These are phyloP conservation scores for Aspidoscelis tigris DNA, from an alignment of 2,113 vertebrate species.

Conservation along the genomic window DNA sequence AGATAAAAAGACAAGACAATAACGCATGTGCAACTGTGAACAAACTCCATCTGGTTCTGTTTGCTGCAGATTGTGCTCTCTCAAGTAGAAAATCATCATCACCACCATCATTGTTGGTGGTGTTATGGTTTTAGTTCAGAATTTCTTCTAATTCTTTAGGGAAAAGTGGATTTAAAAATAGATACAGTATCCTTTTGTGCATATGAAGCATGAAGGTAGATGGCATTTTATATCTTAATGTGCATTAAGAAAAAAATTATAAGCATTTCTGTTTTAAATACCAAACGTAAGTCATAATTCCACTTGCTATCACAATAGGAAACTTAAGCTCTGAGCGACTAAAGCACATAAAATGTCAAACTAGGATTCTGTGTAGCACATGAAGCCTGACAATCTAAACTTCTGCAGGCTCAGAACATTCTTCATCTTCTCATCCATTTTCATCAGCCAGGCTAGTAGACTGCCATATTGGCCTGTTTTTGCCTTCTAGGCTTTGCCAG, in stretches of 20 bases:
- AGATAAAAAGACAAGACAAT: neutral
- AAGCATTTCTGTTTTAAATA: neutral
- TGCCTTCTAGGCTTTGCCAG: neutral
- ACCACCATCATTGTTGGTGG: neutral
- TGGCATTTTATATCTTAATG: neutral
- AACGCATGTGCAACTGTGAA: neutral
- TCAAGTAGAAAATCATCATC: no score
- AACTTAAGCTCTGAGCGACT: neutral
- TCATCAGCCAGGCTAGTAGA: neutral
- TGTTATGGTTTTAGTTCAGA: neutral
- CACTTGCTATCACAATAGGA: neutral
- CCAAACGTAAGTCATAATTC: neutral
- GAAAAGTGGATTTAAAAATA: neutral
- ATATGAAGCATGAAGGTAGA: neutral
- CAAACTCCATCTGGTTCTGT: neutral
- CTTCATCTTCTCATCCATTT: neutral
- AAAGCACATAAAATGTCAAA: neutral
- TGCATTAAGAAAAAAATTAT: neutral
- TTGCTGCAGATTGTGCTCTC: neutral
- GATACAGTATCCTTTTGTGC: neutral
- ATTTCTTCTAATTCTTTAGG: neutral
- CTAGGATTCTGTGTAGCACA: neutral
- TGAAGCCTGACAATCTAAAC: neutral
- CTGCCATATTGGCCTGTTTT: neutral
- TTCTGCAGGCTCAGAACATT: slow-evolving; percentile 7